Conservation (phyloP, 2,888 invertebrate genomes). For the Brassicogethes aeneus region DNA sequence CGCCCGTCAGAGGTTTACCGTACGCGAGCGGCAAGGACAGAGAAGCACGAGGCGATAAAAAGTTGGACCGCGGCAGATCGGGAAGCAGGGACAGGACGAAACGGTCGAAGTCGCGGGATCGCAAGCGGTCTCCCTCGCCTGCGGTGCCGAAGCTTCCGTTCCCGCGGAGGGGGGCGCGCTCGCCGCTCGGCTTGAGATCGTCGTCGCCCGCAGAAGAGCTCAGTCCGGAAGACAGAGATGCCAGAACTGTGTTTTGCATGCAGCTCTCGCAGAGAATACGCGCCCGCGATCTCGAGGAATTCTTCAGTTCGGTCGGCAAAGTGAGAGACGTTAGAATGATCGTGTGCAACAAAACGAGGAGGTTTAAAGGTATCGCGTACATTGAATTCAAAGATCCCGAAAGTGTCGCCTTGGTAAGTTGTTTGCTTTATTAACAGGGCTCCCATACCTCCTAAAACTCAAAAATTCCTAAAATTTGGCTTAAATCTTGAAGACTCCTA, state of each 20-base stretch:
- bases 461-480: too few relatives aligned
- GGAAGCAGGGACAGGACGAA: constrained; percentile 19
- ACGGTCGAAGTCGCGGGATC: constrained; percentile 5
- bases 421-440: too few relatives aligned
- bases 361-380: constrained; percentile 99
- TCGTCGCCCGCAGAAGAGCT: constrained; percentile 62
- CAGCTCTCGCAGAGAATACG: constrained; percentile 91
- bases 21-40: too few relatives aligned
- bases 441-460: too few relatives aligned
- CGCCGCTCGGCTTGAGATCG: constrained; percentile 41
- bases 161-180: constrained; percentile 19
- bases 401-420: constrained; percentile 83
- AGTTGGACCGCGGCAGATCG: constrained; percentile 18
- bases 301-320: constrained; percentile 97
- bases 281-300: constrained; percentile 93
- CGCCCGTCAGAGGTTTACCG: too few relatives aligned
- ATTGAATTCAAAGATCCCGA: constrained; percentile 98
- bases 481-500: too few relatives aligned
- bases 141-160: constrained; percentile 29
- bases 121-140: constrained; percentile 32
- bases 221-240: constrained; percentile 95
- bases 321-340: constrained; percentile 97
- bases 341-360: constrained; percentile 95
- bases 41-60: background rate
- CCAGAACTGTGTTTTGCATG: constrained; percentile 98